Conservation (phyloP, 2,797 vertebrate genomes). For the Scarus forsteni region DNA sequence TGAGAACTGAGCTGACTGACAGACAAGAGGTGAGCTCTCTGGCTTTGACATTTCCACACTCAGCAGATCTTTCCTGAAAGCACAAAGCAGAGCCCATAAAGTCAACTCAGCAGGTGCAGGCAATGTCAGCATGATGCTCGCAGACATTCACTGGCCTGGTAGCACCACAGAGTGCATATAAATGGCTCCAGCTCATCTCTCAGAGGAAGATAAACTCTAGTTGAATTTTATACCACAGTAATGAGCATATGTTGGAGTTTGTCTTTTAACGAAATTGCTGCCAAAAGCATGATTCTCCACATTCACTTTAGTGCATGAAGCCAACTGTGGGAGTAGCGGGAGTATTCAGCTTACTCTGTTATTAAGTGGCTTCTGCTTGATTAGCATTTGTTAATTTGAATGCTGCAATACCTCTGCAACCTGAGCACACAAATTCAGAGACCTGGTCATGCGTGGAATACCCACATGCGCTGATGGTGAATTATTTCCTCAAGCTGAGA, state of each 20-base stretch:
- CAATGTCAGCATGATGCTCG: conserved; percentile 27
- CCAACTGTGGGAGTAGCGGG: conserved; percentile 36
- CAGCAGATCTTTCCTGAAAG: conserved; percentile 32
- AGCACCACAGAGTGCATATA: conserved; percentile 21
- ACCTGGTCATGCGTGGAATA: conserved; percentile 5
- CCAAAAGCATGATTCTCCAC: background rate
- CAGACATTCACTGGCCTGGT: conserved; percentile 15
- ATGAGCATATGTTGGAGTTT: conserved; percentile 30
- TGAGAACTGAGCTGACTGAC: conserved; percentile 22
- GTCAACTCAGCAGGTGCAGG: conserved; percentile 47
- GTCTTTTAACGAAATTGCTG: conserved; percentile 10
- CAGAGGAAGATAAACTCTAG: conserved; percentile 1
- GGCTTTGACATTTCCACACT: conserved; percentile 25
- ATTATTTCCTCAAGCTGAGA: conserved; percentile 17
- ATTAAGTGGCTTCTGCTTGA: conserved; percentile 37
- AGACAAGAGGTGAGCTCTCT: conserved; percentile 18
- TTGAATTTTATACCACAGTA: conserved; percentile 24
- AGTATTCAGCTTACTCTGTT: conserved; percentile 48
- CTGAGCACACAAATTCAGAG: conserved; percentile 14
- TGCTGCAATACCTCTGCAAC: conserved; percentile 33
- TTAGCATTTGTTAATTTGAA: conserved; percentile 49
- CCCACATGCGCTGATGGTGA: background rate
- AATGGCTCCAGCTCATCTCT: conserved; percentile 26
- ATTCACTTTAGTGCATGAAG: conserved; percentile 3
- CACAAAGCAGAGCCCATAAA: conserved; percentile 30